Evolutionary conservation across 2,797 vertebrate species (phyloP).

Genomic region (Toxotes lorentzi): DNA sequence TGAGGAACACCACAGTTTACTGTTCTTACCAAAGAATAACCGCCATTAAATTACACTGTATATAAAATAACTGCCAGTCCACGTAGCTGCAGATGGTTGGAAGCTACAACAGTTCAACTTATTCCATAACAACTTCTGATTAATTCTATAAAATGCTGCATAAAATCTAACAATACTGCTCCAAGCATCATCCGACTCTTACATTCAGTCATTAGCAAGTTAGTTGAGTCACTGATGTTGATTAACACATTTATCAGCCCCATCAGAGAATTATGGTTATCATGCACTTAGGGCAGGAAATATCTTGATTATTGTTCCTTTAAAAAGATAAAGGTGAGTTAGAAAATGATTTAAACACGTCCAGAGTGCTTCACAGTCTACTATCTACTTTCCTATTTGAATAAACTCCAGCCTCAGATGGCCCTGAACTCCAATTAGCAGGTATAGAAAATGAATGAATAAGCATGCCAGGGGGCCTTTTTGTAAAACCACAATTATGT

Average conservation of each 20-base stretch:
- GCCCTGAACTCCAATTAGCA: slow-evolving; percentile 36
- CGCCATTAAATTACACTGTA: background rate
- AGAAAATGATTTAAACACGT: background rate
- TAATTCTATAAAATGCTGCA: background rate
- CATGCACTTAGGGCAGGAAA: background rate
- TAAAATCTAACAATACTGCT: background rate
- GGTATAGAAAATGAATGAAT: slow-evolving; percentile 3
- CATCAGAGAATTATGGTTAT: background rate
- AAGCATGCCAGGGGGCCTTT: background rate
- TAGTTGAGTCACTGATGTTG: background rate
- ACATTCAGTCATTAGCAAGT: background rate
- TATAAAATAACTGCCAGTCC: too few relatives aligned
- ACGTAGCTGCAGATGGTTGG: background rate
- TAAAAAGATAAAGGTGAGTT: background rate
- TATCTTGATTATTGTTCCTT: background rate
- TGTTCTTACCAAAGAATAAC: background rate
- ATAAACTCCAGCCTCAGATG: background rate
- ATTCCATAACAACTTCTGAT: background rate
- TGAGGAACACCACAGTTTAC: background rate
- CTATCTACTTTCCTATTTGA: background rate
- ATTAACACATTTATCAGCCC: slow-evolving; percentile 5
- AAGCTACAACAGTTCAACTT: background rate
- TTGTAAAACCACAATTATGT: background rate
- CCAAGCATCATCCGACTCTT: background rate
- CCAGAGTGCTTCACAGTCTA: background rate